These are phyloP conservation scores for Danionella cerebrum DNA, from an alignment of 2,113 vertebrate genomes.

Conservation along the genomic window DNA sequence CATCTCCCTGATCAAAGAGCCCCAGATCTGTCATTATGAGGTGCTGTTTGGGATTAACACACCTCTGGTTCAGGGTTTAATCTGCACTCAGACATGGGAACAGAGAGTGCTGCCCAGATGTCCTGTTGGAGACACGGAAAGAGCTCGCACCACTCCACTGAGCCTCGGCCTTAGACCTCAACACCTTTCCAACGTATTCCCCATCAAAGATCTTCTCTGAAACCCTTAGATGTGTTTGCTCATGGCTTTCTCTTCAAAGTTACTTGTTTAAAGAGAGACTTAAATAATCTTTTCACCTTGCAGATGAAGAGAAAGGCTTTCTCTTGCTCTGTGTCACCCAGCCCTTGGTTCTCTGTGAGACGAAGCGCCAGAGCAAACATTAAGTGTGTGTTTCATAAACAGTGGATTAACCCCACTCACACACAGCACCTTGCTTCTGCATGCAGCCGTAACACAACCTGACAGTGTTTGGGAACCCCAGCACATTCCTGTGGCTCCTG, in stretches of 20 bases:
- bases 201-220: not conserved
- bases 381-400: slow-evolving; percentile 38
- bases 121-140: not conserved
- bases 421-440: slow-evolving; percentile 24
- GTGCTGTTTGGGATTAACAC: slow-evolving; percentile 62
- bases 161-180: not conserved
- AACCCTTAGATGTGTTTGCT: slow-evolving; percentile 17
- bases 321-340: not conserved
- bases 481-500: slow-evolving; percentile 16
- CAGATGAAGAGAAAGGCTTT: not conserved
- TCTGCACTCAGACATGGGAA: slow-evolving; percentile 58
- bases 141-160: slow-evolving; percentile 3
- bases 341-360: slow-evolving; percentile 8
- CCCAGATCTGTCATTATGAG: slow-evolving; percentile 41
- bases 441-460: slow-evolving; percentile 29
- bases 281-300: slow-evolving; percentile 9
- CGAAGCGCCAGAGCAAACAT: slow-evolving; percentile 24
- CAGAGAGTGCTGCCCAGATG: slow-evolving; percentile 27
- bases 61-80: slow-evolving; percentile 67
- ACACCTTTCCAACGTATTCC: not conserved
- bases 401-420: slow-evolving; percentile 28
- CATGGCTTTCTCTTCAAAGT: slow-evolving; percentile 19
- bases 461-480: slow-evolving; percentile 38
- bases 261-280: slow-evolving; percentile 25
- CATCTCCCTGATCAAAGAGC: slow-evolving; percentile 53